phyloP scores from a whole-genome alignment of 2,888 invertebrate species.

The Eupithecia exiguata region DNA sequence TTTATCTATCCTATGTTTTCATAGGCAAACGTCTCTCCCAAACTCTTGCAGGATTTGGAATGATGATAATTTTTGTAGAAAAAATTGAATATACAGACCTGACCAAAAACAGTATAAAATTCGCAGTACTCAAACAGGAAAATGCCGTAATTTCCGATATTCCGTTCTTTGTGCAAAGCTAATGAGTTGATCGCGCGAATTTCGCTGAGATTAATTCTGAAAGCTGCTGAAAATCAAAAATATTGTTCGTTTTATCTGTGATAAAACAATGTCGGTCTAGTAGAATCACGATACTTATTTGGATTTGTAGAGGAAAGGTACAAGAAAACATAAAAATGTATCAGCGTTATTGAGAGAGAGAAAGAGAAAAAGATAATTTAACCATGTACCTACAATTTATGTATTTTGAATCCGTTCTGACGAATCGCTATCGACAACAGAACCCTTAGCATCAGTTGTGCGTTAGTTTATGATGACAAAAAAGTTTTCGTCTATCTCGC shows the following conservation, averaged over 20 bases:
- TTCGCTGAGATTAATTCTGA: conserved; percentile 16
- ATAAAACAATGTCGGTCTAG: not conserved
- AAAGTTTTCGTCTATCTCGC: too few species aligned
- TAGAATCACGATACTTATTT: not conserved
- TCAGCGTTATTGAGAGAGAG: too few species aligned
- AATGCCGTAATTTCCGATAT: conserved; percentile 19
- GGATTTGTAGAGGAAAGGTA: too few species aligned
- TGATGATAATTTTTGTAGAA: not conserved
- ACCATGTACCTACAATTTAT: too few species aligned
- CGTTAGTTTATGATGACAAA: too few species aligned
- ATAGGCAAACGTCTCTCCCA: not conserved
- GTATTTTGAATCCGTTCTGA: too few species aligned
- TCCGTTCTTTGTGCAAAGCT: conserved; percentile 28
- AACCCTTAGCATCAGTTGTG: too few species aligned
- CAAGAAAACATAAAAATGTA: too few species aligned
- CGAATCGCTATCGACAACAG: too few species aligned
- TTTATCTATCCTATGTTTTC: not conserved
- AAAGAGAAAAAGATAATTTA: too few species aligned
- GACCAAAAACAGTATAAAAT: not conserved
- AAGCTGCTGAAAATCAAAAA: conserved; percentile 9
- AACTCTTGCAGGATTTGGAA: not conserved
- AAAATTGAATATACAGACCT: not conserved
- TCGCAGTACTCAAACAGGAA: conserved; percentile 6
- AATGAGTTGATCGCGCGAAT: conserved; percentile 21
- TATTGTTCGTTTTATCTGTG: not conserved